Evolutionary conservation across 1,140 invertebrate genomes (phyloP), one percentile per base, ranked within the genome.

Genomic region (Drosophila biarmipes): DNA sequence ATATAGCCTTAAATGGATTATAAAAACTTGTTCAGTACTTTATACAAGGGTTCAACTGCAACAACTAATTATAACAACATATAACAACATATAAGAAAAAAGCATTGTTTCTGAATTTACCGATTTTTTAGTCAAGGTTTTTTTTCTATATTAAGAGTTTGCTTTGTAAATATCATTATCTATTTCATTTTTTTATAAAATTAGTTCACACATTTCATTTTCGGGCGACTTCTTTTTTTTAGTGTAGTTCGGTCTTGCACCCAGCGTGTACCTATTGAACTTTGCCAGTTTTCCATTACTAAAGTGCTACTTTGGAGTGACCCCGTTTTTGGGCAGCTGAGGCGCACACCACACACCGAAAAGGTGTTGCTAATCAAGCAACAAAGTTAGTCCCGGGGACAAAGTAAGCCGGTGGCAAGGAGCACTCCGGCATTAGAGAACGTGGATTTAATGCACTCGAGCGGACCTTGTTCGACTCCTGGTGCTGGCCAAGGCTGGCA

Each of bases 281-380:
- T 51, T 17, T 34, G 29, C 12, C 17, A 35, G n/a, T 19, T 52
- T 52, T 52, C 49, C 49, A 35, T 52, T 42, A 29, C 21, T 35
- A 31, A 31, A 31, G 29, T 21, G 4, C 8, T 34, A 15, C 10
- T 24, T 56, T 29, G 11, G 10, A 4, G 1, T 62, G 24, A 46
- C 43, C 56, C 24, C 17, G 5, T 48, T 34, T 15, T 10, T 5
- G 0, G 5, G 35, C 24, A n/a, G 15, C 14, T 31, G 46, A 14
- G 34, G 40, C 54, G 17, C 56, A 40, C 29, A 29, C 29, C 8
- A 21, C 61, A 51, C 55, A 55, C 38, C 49, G 17, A 55, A 76
- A 61, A 61, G 73, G 73, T 76, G 73, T 76, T 76, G 38, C 73
- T 61, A 68, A 76, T 68, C 73, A 58, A 48, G 53, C 69, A 76